Conservation (phyloP, 2,888 invertebrate genomes). For the Drosophila rubida region DNA sequence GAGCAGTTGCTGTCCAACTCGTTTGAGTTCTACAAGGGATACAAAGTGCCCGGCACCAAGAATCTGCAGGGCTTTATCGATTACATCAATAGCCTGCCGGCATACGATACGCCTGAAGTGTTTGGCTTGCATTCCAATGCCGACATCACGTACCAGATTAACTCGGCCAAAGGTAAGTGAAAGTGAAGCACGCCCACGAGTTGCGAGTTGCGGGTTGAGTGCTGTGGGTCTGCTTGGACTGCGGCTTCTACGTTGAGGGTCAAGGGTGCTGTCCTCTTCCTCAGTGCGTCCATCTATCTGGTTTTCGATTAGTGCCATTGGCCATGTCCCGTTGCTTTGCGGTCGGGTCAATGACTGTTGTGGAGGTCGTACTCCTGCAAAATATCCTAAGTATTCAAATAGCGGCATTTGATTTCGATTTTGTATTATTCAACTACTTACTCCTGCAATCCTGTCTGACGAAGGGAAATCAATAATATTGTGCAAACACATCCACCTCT, state of each 20-base stretch:
- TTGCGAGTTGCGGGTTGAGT: background rate
- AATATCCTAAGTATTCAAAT: background rate
- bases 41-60: conserved; percentile 94
- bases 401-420: background rate
- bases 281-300: background rate
- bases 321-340: conserved; percentile 17
- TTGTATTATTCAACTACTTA: background rate
- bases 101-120: conserved; percentile 96
- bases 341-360: conserved; percentile 33
- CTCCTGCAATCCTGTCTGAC: background rate
- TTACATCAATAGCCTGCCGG: conserved; percentile 93
- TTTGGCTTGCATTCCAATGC: conserved; percentile 98
- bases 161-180: conserved; percentile 92
- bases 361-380: conserved; percentile 2
- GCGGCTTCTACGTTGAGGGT: too few relatives aligned
- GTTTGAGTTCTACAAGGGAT: conserved; percentile 97
- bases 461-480: background rate
- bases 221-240: too few relatives aligned
- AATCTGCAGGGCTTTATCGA: conserved; percentile 92
- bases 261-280: background rate
- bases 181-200: background rate
- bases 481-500: background rate
- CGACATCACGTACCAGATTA: conserved; percentile 98
- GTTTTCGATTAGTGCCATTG: conserved; percentile 26
- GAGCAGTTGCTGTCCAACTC: conserved; percentile 93